Conservation (phyloP, 2,113 vertebrate species). For the Zootoca vivipara region DNA sequence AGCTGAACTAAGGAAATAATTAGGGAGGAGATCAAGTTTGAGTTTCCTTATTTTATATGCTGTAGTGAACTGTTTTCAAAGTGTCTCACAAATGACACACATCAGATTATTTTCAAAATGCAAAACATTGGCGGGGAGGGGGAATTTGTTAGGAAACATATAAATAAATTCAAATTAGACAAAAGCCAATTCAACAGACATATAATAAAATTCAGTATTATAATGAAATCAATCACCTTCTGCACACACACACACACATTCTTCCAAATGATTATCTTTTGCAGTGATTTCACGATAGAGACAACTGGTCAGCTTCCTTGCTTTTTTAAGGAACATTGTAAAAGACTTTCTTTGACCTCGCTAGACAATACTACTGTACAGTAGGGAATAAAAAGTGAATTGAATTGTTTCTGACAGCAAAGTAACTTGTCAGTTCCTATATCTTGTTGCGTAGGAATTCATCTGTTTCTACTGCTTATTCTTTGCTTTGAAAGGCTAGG, state of each 20-base stretch:
- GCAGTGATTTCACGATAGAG: background rate
- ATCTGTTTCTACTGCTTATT: background rate
- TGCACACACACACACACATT: background rate
- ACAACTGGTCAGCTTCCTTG: background rate
- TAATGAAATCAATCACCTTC: background rate
- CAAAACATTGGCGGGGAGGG: too few relatives aligned
- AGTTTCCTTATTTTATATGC: background rate
- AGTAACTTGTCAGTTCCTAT: background rate
- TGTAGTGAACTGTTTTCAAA: background rate
- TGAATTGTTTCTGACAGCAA: constrained; percentile 33
- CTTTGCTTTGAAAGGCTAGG: background rate
- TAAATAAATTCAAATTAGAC: background rate
- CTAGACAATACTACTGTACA: constrained; percentile 1
- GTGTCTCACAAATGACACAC: background rate
- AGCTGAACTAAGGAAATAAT: background rate
- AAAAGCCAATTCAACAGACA: background rate
- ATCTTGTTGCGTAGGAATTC: background rate
- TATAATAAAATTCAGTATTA: background rate
- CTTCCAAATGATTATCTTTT: background rate
- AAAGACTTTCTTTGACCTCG: background rate
- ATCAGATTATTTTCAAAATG: background rate
- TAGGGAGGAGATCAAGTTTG: background rate
- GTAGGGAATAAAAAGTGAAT: background rate
- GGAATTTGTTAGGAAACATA: background rate
- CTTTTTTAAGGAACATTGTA: background rate